phyloP scores from a whole-genome alignment of 2,888 invertebrate species.

The Noctuana brunneofusca region DNA sequence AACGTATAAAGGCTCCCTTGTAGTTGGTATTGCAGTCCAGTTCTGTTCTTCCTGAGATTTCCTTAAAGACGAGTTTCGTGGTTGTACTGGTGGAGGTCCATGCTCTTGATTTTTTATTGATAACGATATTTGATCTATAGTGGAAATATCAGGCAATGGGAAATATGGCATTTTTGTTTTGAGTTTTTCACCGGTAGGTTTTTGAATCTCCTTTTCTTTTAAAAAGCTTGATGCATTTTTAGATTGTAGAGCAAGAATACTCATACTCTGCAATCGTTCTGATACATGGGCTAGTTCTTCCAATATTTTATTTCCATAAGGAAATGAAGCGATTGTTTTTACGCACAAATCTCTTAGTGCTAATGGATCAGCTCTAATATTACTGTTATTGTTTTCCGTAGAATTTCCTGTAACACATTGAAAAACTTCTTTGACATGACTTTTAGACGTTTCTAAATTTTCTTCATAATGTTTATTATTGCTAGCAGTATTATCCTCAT shows the following conservation, averaged over 20 bases:
- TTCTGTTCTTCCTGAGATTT: conserved; percentile 65
- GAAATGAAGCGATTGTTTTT: conserved; percentile 84
- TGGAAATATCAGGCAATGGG: conserved; percentile 73
- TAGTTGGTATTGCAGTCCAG: conserved; percentile 84
- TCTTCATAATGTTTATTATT: conserved; percentile 46
- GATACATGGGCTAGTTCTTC: conserved; percentile 87
- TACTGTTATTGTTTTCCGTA: conserved; percentile 43
- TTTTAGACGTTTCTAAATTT: conserved; percentile 40
- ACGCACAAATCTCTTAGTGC: conserved; percentile 86
- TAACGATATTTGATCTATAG: conserved; percentile 69
- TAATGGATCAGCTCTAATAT: conserved; percentile 58
- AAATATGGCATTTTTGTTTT: conserved; percentile 67
- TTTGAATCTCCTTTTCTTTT: conserved; percentile 36
- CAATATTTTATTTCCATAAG: conserved; percentile 86
- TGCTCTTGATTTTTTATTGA: conserved; percentile 49
- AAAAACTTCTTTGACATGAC: conserved; percentile 75
- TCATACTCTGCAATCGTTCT: conserved; percentile 74
- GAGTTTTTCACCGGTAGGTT: conserved; percentile 29
- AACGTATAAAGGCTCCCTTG: conserved; percentile 83
- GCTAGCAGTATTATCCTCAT: conserved; percentile 58
- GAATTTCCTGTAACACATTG: conserved; percentile 65
- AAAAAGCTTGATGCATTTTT: conserved; percentile 36
- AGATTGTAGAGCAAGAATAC: conserved; percentile 46
- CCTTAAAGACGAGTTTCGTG: conserved; percentile 71
- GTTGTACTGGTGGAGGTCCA: conserved; percentile 69